These are phyloP conservation scores for Parauchenoglanis punctatus DNA, from an alignment of 2,797 vertebrate genomes.

Conservation along the genomic window DNA sequence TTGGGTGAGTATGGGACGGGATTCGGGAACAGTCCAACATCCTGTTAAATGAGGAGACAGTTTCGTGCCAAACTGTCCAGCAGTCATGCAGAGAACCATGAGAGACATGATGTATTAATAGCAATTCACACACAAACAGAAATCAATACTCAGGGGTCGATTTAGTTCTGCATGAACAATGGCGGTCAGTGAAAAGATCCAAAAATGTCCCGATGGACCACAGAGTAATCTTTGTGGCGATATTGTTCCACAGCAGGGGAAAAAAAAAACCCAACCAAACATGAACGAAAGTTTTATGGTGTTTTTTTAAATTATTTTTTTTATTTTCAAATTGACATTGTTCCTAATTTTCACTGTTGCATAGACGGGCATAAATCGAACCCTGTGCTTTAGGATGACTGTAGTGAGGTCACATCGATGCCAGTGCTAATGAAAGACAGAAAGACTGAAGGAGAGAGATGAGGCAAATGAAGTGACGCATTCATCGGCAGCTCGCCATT, in stretches of 20 bases:
- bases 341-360: not conserved
- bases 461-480: conserved; percentile 79
- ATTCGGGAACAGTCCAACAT: conserved; percentile 36
- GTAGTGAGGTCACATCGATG: conserved; percentile 72
- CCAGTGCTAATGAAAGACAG: conserved; percentile 75
- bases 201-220: conserved; percentile 43
- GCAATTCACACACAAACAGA: conserved; percentile 64
- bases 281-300: not conserved
- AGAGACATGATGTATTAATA: conserved; percentile 69
- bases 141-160: conserved; percentile 89
- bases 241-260: conserved; percentile 5
- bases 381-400: conserved; percentile 85
- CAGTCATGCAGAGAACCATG: conserved; percentile 85
- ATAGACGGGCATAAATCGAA: conserved; percentile 84
- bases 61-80: conserved; percentile 20
- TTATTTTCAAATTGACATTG: not conserved
- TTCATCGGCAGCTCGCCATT: conserved; percentile 87
- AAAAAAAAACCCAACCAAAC: not conserved
- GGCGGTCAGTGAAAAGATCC: conserved; percentile 54
- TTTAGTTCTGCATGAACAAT: conserved; percentile 78
- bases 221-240: conserved; percentile 23
- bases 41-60: conserved; percentile 29
- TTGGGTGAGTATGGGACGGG: conserved; percentile 50
- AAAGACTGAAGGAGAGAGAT: conserved; percentile 59
- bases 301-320: not conserved